Conservation (phyloP, 2,888 invertebrate species). For the Epinotia ramella region DNA sequence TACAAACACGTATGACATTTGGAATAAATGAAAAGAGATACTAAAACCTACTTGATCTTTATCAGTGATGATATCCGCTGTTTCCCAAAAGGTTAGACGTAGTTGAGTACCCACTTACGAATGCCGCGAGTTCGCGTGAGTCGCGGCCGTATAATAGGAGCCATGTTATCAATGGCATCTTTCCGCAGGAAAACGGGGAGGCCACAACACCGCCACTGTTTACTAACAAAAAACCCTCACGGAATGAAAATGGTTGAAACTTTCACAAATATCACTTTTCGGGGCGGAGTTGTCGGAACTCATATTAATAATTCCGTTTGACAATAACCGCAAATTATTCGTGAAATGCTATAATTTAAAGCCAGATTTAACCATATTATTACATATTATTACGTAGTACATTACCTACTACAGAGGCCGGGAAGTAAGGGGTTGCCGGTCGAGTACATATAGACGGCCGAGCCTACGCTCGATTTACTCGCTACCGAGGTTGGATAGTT, state of each 20-base stretch:
- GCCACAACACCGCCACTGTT: constrained; percentile 60
- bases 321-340: neutral
- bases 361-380: neutral
- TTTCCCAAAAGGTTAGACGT: constrained; percentile 36
- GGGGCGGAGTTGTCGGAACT: constrained; percentile 7
- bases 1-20: neutral
- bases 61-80: constrained; percentile 16
- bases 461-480: no score
- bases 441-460: no score
- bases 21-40: neutral
- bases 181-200: constrained; percentile 63
- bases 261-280: constrained; percentile 20
- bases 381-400: no score
- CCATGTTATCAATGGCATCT: constrained; percentile 68
- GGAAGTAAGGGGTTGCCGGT: no score
- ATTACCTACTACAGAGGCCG: no score
- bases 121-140: constrained; percentile 60
- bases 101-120: constrained; percentile 36
- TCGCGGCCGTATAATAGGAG: constrained; percentile 62
- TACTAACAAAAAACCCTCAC: constrained; percentile 60
- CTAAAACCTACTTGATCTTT: neutral
- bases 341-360: neutral
- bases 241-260: constrained; percentile 23
- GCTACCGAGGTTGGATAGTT: no score
- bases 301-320: constrained; percentile 6